Base-by-base conservation (phyloP, 2,797 vertebrate species). In the Pithecia hirsuta region DNA sequence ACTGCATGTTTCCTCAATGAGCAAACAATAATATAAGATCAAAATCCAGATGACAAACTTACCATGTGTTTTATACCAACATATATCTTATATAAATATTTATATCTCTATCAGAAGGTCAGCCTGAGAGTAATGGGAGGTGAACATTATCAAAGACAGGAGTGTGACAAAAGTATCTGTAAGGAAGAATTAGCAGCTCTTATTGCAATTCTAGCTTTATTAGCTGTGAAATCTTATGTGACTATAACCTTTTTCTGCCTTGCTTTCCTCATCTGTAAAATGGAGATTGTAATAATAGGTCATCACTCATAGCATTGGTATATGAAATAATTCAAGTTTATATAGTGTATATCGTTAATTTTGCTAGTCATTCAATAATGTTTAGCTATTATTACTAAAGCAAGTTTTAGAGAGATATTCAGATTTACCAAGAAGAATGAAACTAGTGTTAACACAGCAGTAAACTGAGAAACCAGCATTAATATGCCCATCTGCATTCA, bases 401-500 rank as follows among this genome's bases (percentile, higher is more conserved):
- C 3, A 74, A 8, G 36, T 91, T 96, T 93, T n/a, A 92, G 26
- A 2, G 12, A 96, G 24, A 86, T 83, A 52, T 74, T 82, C 41
- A 81, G 24, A 89, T 61, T 48, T 72, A 87, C 19, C 14, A 52
- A 70, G 84, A 26, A 78, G 15, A 82, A n/a, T 20, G 36, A 89
- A 85, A 67, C 12, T 39, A 50, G 11, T 39, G 28, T 84, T 91
- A 86, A 97, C 26, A 70, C 28, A 70, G 48, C 8, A 9, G n/a
- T 2, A 89, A 89, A 89, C 70, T n/a, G 5, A 1, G 41, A 95
- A 70, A 70, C 7, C 41, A 55, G 79, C 46, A 90, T 96, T 95
- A 97, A 97, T 76, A 90, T 92, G 74, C 82, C 83, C 79, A 93
- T 74, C 94, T 86, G 2, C 41, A 79, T 95, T 96, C 50, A n/a